phyloP scores from a whole-genome alignment of 2,888 invertebrate genomes.

The Hecatera dysodea region DNA sequence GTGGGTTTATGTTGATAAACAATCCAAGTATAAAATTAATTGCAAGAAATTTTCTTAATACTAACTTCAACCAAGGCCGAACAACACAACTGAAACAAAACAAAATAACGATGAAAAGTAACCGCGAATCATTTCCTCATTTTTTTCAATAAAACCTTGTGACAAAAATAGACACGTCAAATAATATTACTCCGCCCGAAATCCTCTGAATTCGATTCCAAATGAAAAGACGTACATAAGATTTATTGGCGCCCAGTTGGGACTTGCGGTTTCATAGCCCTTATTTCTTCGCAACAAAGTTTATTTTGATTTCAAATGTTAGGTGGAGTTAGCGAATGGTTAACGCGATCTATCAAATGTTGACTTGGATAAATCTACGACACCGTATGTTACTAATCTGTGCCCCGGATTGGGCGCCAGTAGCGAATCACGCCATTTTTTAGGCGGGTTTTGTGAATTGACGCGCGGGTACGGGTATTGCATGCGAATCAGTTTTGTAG shows the following conservation, averaged over 20 bases:
- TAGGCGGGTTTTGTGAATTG: slow-evolving; percentile 37
- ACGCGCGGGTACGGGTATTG: slow-evolving; percentile 23
- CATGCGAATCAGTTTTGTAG: slow-evolving; percentile 43
- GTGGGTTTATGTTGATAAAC: background rate
- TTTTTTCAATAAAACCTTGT: slow-evolving; percentile 46
- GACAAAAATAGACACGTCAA: slow-evolving; percentile 54
- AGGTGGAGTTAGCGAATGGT: slow-evolving; percentile 39
- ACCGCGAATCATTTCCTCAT: slow-evolving; percentile 20
- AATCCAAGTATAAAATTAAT: background rate
- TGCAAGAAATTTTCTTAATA: background rate
- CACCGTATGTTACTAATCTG: slow-evolving; percentile 72
- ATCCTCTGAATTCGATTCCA: slow-evolving; percentile 53
- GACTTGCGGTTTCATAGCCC: slow-evolving; percentile 28
- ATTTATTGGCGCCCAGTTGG: slow-evolving; percentile 63
- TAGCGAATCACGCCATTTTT: slow-evolving; percentile 54
- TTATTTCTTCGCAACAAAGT: slow-evolving; percentile 43
- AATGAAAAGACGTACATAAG: slow-evolving; percentile 49
- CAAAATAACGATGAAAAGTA: slow-evolving; percentile 6
- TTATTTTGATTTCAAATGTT: slow-evolving; percentile 34
- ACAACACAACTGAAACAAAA: background rate
- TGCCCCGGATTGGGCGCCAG: slow-evolving; percentile 69
- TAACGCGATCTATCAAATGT: slow-evolving; percentile 72
- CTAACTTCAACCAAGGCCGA: background rate
- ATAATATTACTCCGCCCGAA: slow-evolving; percentile 55
- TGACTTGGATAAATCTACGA: slow-evolving; percentile 72